Evolutionary conservation across 2,113 vertebrate species (phyloP).

Genomic region (Rhinoptilus africanus): DNA sequence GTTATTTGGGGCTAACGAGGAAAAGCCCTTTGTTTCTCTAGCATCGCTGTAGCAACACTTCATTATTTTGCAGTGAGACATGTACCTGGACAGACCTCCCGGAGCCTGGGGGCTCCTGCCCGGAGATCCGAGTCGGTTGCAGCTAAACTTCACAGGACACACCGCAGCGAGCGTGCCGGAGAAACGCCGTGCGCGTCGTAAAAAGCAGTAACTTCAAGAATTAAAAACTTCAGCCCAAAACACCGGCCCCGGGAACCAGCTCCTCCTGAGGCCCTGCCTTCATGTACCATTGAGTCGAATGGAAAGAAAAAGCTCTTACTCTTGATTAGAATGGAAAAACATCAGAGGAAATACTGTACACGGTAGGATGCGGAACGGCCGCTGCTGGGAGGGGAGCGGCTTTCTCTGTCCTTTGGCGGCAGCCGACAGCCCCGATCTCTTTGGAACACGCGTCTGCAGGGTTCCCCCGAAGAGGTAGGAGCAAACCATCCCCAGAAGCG

Average conservation of each 20-base stretch:
- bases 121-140: neutral
- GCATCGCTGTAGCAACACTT: constrained; percentile 22
- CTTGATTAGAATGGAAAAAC: constrained; percentile 4
- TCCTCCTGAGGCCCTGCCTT: constrained; percentile 60
- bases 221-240: constrained; percentile 39
- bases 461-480: constrained; percentile 44
- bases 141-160: neutral
- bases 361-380: neutral
- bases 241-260: neutral
- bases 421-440: constrained; percentile 33
- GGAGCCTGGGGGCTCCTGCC: neutral
- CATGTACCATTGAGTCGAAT: constrained; percentile 53
- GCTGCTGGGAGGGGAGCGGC: neutral
- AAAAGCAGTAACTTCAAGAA: neutral
- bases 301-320: neutral
- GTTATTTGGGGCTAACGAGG: constrained; percentile 3
- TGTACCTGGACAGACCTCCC: constrained; percentile 40
- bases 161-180: neutral
- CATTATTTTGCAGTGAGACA: constrained; percentile 28
- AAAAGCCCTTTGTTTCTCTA: constrained; percentile 54
- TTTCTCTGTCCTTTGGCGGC: constrained; percentile 25
- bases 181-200: neutral
- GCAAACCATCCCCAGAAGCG: constrained; percentile 8
- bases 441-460: constrained; percentile 44
- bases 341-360: constrained; percentile 42